Percentiles rank a stretch among this genome's conserved stretches.
phyloP scores from a whole-genome alignment of 2,113 vertebrate species.

The Calidris pugnax region DNA sequence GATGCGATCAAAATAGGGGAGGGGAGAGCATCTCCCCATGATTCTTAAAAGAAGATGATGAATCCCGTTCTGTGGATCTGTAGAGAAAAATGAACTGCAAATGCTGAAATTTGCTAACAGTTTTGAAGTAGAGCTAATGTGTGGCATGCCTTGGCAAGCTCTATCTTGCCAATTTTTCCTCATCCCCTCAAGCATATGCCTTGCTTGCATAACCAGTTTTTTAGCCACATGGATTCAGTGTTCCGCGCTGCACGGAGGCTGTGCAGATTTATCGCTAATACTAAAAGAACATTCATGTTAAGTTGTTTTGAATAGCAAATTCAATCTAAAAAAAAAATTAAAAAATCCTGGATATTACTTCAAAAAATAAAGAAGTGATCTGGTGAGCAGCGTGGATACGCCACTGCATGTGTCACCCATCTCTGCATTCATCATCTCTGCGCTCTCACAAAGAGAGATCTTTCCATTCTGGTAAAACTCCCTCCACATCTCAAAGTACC shows the following conservation, averaged over 20 bases:
- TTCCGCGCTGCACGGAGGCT: conserved; percentile 10
- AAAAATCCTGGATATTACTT: neutral
- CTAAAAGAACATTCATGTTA: conserved; percentile 59
- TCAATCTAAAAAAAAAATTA: neutral
- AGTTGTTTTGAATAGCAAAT: conserved; percentile 49
- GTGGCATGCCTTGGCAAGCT: conserved; percentile 65
- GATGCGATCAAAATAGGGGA: conserved; percentile 1
- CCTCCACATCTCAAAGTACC: neutral
- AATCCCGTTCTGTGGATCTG: neutral
- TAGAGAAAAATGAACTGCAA: conserved; percentile 40
- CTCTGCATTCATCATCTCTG: neutral
- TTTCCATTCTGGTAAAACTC: neutral
- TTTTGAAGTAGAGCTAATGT: conserved; percentile 60
- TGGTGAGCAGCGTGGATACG: neutral
- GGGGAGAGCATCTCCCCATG: neutral
- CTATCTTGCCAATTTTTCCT: conserved; percentile 59
- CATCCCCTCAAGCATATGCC: conserved; percentile 61
- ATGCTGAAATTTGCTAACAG: conserved; percentile 52
- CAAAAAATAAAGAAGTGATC: neutral
- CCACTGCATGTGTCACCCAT: neutral
- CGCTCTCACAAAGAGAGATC: neutral
- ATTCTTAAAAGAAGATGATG: conserved; percentile 1
- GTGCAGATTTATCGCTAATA: conserved; percentile 56
- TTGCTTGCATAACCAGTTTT: conserved; percentile 65
- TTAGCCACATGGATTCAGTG: conserved; percentile 62